These are phyloP conservation scores for Drosophila yakuba DNA, from an alignment of 1,140 invertebrate species.

Conservation along the genomic window DNA sequence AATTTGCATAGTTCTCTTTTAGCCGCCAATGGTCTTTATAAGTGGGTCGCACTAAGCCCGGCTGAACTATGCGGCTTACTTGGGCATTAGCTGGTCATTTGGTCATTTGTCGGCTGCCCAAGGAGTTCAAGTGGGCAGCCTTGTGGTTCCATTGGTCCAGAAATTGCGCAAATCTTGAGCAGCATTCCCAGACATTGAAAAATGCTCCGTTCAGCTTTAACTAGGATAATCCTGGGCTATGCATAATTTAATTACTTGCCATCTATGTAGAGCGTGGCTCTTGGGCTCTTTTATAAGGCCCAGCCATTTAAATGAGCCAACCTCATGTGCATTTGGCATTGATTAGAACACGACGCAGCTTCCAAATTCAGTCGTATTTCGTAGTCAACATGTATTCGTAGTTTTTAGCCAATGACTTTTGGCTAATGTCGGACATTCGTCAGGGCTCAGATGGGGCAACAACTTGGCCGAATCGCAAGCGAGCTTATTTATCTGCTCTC, in stretches of 20 bases:
- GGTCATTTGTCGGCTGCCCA: slow-evolving; percentile 36
- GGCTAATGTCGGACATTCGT: slow-evolving; percentile 41
- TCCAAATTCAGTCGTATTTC: not conserved
- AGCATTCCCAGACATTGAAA: not conserved
- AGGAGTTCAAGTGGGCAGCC: slow-evolving; percentile 4
- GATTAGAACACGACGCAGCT: slow-evolving; percentile 27
- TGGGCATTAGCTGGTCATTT: slow-evolving; percentile 40
- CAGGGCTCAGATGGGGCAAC: not conserved
- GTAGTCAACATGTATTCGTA: not conserved
- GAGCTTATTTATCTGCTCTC: slow-evolving; percentile 26
- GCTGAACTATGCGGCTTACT: slow-evolving; percentile 43
- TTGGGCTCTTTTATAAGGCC: not conserved
- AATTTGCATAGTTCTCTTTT: slow-evolving; percentile 43
- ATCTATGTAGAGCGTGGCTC: too few species aligned
- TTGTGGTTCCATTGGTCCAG: not conserved
- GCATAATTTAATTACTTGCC: too few species aligned
- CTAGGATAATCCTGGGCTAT: too few species aligned
- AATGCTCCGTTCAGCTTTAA: not conserved
- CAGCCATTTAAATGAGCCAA: not conserved
- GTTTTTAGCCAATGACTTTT: slow-evolving; percentile 6
- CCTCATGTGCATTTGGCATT: slow-evolving; percentile 12
- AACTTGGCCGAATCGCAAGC: slow-evolving; percentile 7
- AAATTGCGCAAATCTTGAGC: not conserved
- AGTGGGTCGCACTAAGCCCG: not conserved
- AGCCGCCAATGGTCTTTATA: not conserved